These are phyloP conservation scores for Ips typographus DNA, from an alignment of 1,140 invertebrate genomes.

Conservation along the genomic window DNA sequence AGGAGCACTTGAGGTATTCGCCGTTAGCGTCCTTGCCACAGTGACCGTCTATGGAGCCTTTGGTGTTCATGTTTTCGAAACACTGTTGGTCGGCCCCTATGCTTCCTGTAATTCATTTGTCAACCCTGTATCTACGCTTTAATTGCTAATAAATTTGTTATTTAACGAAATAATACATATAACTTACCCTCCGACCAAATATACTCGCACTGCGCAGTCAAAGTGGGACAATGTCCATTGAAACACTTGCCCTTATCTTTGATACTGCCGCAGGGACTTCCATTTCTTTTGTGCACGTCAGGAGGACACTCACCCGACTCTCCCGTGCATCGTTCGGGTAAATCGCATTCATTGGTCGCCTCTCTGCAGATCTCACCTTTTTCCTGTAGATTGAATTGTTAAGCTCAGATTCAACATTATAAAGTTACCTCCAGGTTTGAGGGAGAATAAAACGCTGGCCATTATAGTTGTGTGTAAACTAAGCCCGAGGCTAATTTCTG, in stretches of 20 bases:
- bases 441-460: no score
- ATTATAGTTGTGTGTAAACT: no score
- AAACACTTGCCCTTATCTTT: slow-evolving; percentile 77
- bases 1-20: slow-evolving; percentile 82
- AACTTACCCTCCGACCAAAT: slow-evolving; percentile 79
- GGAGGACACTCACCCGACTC: slow-evolving; percentile 81
- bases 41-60: slow-evolving; percentile 90
- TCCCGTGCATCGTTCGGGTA: slow-evolving; percentile 90
- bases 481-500: no score
- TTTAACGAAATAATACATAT: no score
- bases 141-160: no score
- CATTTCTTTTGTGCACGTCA: slow-evolving; percentile 90
- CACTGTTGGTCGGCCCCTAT: slow-evolving; percentile 79
- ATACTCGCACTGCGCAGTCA: slow-evolving; percentile 81
- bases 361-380: slow-evolving; percentile 79
- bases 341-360: slow-evolving; percentile 87
- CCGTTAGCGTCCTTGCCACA: slow-evolving; percentile 81
- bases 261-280: slow-evolving; percentile 62
- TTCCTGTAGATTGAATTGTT: slow-evolving; percentile 50
- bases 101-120: slow-evolving; percentile 56
- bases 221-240: slow-evolving; percentile 86
- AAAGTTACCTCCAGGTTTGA: no score
- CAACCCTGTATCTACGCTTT: background rate
- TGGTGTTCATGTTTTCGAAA: slow-evolving; percentile 91
- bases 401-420: no score